Evolutionary conservation across 1,140 invertebrate species (phyloP).

Genomic region (Hylaeus anthracinus): DNA sequence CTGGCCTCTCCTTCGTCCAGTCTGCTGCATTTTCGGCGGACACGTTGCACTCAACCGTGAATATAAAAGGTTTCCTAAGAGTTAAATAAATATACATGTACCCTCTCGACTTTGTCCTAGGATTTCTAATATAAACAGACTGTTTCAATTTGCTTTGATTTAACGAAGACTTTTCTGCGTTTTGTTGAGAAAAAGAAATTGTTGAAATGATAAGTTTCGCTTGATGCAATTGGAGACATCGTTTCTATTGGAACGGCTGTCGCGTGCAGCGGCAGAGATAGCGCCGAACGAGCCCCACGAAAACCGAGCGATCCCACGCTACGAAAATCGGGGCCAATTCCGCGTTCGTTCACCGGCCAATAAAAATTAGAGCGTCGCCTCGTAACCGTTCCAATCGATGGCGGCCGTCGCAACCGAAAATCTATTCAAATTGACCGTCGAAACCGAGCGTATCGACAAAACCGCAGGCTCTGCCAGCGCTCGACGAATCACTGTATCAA

Average conservation of each 20-base stretch:
- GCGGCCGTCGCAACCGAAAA: slow-evolving; percentile 38
- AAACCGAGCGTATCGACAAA: slow-evolving; percentile 11
- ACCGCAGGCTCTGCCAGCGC: slow-evolving; percentile 18
- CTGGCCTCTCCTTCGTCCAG: no score
- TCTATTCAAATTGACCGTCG: slow-evolving; percentile 41
- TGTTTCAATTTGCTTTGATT: no score
- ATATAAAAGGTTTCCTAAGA: no score
- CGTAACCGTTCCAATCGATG: slow-evolving; percentile 32
- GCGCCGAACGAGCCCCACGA: not conserved
- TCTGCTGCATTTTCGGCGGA: not conserved
- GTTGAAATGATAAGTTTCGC: no score
- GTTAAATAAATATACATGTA: no score
- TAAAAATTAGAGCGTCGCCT: slow-evolving; percentile 39
- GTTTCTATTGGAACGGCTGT: not conserved
- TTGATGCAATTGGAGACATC: not conserved
- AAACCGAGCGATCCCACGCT: slow-evolving; percentile 20
- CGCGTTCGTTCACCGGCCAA: slow-evolving; percentile 40
- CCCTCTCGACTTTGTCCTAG: no score
- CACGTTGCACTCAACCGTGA: no score
- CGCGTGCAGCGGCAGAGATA: not conserved
- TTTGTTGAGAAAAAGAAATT: no score
- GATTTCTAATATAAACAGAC: no score
- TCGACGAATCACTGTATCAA: slow-evolving; percentile 12
- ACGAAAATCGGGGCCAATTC: slow-evolving; percentile 32
- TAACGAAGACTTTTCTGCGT: no score